Evolutionary conservation across 2,888 invertebrate genomes (phyloP), one percentile per base, ranked within the genome.

Genomic region (Leptogaster cylindrica): DNA sequence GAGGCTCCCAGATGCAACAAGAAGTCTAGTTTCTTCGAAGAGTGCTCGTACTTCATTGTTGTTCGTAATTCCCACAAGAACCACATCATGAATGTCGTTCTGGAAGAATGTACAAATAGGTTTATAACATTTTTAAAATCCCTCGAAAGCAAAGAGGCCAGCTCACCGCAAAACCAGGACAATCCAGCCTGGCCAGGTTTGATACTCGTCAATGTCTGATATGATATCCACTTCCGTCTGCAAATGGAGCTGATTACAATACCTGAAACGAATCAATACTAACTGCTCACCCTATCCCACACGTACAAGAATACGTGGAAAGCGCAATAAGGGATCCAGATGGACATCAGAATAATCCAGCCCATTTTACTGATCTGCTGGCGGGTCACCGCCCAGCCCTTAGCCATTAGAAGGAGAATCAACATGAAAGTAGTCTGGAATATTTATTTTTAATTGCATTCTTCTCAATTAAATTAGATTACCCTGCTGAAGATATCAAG

Each of bases 111-210:
- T 12, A 41, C 3, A 20, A 3, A 31, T 14, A 51, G 31, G 28
- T 1, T 28, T 31, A 8, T 31, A 25, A 25, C 20, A n/a, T 52
- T 31, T 25, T 10, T 46, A 4, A 46, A 12, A 4, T 46, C n/a
- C 18, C 18, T 10, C 23, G 3, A 5, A 14, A 25, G 2, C 20
- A 65, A 12, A 27, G 2, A 14, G 16, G 39, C 31, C 27, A 23
- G 12, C 39, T 63, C 70, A 82, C 82, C 82, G 83, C 72, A 97
- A 88, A 25, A 91, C 88, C 0, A 98, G 86, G 70, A 97, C 94
- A 71, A 97, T 85, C 91, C 95, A 95, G 3, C 97, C 97, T 0
- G 97, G 97, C 94, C 95, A 95, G 0, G 97, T 96, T 82, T 97
- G 95, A 82, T 96, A 98, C 77, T 97, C 95, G 77, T 97, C 97